Percentiles rank a stretch among this genome's conserved stretches.
Conservation (phyloP, 2,888 invertebrate genomes). For the Phengaris alcon region DNA sequence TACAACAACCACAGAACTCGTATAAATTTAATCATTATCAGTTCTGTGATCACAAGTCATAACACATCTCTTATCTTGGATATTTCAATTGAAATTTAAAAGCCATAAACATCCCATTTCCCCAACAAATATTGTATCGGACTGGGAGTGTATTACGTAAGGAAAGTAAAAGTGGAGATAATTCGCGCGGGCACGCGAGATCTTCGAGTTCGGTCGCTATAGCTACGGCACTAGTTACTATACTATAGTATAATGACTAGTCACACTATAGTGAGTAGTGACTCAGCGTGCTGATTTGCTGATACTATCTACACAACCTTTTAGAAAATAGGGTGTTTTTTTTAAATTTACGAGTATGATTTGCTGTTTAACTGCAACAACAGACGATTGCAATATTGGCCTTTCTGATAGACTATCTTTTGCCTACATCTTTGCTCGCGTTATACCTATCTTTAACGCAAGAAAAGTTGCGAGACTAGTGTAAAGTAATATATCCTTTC, state of each 20-base stretch:
- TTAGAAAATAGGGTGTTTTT: neutral
- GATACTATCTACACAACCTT: neutral
- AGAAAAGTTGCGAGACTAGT: neutral
- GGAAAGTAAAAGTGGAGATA: conserved; percentile 51
- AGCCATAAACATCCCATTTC: conserved; percentile 26
- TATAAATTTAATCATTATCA: no score
- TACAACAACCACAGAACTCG: no score
- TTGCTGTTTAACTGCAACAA: neutral
- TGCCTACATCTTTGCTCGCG: neutral
- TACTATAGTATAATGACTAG: neutral
- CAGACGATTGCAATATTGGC: neutral
- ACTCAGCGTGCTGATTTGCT: conserved; percentile 30
- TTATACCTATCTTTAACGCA: neutral
- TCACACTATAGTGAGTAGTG: conserved; percentile 11
- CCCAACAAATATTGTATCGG: conserved; percentile 27
- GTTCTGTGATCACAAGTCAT: no score
- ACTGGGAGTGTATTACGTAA: conserved; percentile 42
- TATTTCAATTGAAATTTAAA: neutral
- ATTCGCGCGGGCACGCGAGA: conserved; percentile 47
- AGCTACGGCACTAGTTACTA: conserved; percentile 5
- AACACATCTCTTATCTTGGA: neutral
- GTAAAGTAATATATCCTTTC: no score
- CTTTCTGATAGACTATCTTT: neutral
- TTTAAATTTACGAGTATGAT: neutral
- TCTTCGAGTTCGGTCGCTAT: conserved; percentile 8